These are phyloP conservation scores for Megaceryle alcyon DNA, from an alignment of 2,797 vertebrate species.

Conservation along the genomic window DNA sequence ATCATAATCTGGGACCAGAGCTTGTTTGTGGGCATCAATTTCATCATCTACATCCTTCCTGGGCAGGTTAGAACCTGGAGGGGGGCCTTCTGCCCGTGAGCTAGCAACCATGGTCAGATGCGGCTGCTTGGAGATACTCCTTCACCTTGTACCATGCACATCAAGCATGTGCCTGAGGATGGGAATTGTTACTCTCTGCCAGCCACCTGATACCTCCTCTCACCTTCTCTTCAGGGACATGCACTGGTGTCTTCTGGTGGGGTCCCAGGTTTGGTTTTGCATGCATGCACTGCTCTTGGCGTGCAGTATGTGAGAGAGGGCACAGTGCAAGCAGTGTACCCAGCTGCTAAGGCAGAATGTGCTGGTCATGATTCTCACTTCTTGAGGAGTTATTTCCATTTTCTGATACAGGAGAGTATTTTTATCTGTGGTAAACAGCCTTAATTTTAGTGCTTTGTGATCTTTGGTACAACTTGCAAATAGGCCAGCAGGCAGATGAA, in stretches of 20 bases:
- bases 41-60: not conserved
- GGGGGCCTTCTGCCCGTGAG: not conserved
- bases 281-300: rapidly evolving
- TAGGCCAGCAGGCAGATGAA: not conserved
- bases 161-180: not conserved
- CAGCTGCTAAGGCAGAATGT: not conserved
- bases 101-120: not conserved
- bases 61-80: not conserved
- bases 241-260: not conserved
- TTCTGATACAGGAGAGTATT: not conserved
- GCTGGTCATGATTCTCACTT: not conserved
- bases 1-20: not conserved
- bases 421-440: conserved; percentile 13
- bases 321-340: not conserved
- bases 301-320: rapidly evolving
- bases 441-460: not conserved
- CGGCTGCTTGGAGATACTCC: not conserved
- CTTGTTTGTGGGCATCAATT: not conserved
- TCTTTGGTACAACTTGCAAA: not conserved
- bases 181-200: not conserved
- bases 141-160: not conserved
- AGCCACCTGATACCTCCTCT: not conserved
- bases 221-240: not conserved
- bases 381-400: not conserved
- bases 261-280: not conserved